These are phyloP conservation scores for Laupala kohalensis DNA, from an alignment of 1,140 invertebrate genomes.

Conservation along the genomic window DNA sequence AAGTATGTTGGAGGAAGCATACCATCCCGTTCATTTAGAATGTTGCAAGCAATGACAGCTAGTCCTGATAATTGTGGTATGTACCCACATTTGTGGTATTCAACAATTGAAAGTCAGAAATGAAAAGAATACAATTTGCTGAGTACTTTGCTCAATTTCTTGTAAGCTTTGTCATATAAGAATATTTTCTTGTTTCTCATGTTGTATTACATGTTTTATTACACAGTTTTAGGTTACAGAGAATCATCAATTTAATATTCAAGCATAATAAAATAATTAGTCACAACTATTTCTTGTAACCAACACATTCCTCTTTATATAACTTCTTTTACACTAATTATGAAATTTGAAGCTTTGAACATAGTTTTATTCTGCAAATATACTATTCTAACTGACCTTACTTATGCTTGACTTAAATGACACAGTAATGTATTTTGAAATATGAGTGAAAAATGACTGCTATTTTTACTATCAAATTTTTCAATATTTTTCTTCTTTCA, in stretches of 20 bases:
- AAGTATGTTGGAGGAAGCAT: conserved; percentile 73
- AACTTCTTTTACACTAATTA: background rate
- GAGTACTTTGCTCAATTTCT: background rate
- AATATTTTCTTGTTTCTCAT: background rate
- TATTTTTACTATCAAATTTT: background rate
- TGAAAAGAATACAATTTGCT: background rate
- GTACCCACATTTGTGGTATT: conserved; percentile 12
- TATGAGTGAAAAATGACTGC: background rate
- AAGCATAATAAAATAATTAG: background rate
- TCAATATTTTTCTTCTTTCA: background rate
- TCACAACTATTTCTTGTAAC: background rate
- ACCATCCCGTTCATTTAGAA: conserved; percentile 71
- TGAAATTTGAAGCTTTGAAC: background rate
- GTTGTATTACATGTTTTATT: background rate
- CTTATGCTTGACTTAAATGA: background rate
- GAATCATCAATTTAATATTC: background rate
- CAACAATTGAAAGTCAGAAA: background rate
- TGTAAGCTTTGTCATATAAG: background rate
- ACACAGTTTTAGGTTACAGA: background rate
- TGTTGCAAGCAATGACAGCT: conserved; percentile 70
- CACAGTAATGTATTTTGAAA: background rate
- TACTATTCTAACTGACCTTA: background rate
- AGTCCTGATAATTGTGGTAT: conserved; percentile 39
- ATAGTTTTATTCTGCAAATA: background rate
- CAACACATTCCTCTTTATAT: background rate